Conservation (phyloP, 2,797 vertebrate species). For the Falco novaeseelandiae region DNA sequence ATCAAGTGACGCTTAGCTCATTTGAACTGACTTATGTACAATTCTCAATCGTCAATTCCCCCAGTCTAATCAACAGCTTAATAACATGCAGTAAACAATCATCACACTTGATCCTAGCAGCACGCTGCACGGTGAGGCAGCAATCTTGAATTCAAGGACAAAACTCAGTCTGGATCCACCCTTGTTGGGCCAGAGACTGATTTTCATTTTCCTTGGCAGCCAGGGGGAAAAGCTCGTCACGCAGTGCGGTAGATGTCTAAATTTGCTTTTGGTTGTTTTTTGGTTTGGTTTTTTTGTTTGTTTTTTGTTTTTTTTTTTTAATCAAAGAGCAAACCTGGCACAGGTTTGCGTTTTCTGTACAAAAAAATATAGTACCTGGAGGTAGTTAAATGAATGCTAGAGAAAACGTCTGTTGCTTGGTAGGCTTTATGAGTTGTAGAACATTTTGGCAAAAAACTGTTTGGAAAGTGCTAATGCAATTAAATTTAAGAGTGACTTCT, state of each 20-base stretch:
- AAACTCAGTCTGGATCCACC: background rate
- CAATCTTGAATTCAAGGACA: conserved; percentile 18
- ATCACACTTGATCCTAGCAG: background rate
- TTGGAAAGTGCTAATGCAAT: conserved; percentile 21
- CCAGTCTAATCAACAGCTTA: conserved; percentile 46
- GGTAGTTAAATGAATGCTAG: background rate
- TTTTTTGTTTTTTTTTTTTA: background rate
- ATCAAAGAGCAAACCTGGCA: conserved; percentile 13
- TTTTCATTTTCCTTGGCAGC: background rate
- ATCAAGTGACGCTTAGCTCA: conserved; percentile 29
- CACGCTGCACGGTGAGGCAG: background rate
- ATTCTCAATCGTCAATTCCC: background rate
- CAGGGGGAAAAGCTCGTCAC: background rate
- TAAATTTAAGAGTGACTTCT: background rate
- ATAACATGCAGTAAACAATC: conserved; percentile 3
- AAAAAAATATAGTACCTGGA: background rate
- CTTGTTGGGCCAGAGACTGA: background rate
- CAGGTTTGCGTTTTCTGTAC: background rate
- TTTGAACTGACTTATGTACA: conserved; percentile 41
- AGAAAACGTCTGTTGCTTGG: background rate
- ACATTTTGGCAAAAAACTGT: background rate
- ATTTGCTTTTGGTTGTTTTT: background rate
- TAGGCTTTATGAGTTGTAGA: background rate
- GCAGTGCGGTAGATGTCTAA: background rate
- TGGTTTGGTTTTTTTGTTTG: background rate